These are phyloP conservation scores for Platysteira castanea DNA, from an alignment of 2,113 vertebrate species.

Conservation along the genomic window DNA sequence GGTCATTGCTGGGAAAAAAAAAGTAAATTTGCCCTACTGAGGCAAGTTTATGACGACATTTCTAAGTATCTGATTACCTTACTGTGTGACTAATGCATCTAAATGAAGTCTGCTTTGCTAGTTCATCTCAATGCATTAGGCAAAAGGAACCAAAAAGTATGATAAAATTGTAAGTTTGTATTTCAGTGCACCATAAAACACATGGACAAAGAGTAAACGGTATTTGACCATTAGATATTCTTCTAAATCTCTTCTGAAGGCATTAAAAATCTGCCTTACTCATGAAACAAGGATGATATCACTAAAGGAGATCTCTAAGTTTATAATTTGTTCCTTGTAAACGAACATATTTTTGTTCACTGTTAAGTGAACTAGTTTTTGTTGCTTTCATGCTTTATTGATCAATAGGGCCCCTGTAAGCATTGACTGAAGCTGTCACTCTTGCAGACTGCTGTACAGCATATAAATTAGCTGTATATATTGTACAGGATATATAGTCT, in stretches of 20 bases:
- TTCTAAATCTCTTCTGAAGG: not conserved
- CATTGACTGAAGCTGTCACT: not conserved
- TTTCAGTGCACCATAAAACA: not conserved
- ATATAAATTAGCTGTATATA: not conserved
- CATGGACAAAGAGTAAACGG: not conserved
- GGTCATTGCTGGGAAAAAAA: not conserved
- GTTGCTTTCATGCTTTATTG: not conserved
- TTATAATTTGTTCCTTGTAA: not conserved
- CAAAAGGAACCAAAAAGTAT: not conserved
- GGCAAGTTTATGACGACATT: not conserved
- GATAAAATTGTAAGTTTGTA: not conserved
- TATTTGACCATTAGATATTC: not conserved
- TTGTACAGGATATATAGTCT: not conserved
- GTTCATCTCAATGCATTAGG: not conserved
- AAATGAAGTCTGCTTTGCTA: not conserved
- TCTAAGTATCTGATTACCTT: constrained; percentile 41
- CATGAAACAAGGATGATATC: not conserved
- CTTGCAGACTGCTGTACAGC: not conserved
- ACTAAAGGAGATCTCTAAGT: not conserved
- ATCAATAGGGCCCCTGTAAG: not conserved
- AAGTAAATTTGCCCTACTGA: constrained; percentile 31
- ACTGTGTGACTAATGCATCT: constrained; percentile 17
- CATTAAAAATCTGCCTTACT: not conserved
- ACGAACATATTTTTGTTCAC: not conserved
- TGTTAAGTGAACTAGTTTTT: not conserved